Evolutionary conservation across 2,113 vertebrate genomes (phyloP).

Genomic region (Amphiprion ocellaris): DNA sequence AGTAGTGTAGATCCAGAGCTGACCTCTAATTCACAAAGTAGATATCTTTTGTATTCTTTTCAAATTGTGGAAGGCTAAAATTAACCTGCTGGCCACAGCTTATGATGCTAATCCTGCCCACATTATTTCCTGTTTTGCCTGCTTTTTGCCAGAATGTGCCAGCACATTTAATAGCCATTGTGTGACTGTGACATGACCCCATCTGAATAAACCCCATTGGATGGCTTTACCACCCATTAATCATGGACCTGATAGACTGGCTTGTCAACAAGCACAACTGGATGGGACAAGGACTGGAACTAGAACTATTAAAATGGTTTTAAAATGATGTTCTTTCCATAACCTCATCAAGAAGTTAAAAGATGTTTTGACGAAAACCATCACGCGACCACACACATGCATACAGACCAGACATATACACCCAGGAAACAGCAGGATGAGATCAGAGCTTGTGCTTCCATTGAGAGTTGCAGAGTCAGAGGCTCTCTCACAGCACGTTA

Average conservation of each 20-base stretch:
- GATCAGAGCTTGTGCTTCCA: constrained; percentile 28
- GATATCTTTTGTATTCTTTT: not conserved
- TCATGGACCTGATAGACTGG: not conserved
- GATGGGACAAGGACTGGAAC: not conserved
- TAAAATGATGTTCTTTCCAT: not conserved
- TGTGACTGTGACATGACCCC: not conserved
- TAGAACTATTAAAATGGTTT: not conserved
- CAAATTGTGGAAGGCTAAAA: not conserved
- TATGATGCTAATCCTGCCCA: not conserved
- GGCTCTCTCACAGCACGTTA: not conserved
- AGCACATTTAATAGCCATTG: not conserved
- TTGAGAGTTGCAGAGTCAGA: constrained; percentile 16
- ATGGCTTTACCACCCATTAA: not conserved
- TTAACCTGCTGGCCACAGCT: not conserved
- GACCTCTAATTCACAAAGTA: not conserved
- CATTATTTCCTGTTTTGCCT: not conserved
- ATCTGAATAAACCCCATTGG: not conserved
- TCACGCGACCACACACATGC: constrained; percentile 13
- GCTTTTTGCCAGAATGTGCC: not conserved
- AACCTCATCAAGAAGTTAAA: constrained; percentile 3
- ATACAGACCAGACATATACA: not conserved
- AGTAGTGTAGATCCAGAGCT: no score
- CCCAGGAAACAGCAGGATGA: constrained; percentile 17
- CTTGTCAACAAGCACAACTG: not conserved
- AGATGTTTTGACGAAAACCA: constrained; percentile 4